A percentile compares a stretch with the other conserved stretches of the same genome.
Conservation (phyloP, 2,113 vertebrate species). For the Halichoeres trimaculatus region DNA sequence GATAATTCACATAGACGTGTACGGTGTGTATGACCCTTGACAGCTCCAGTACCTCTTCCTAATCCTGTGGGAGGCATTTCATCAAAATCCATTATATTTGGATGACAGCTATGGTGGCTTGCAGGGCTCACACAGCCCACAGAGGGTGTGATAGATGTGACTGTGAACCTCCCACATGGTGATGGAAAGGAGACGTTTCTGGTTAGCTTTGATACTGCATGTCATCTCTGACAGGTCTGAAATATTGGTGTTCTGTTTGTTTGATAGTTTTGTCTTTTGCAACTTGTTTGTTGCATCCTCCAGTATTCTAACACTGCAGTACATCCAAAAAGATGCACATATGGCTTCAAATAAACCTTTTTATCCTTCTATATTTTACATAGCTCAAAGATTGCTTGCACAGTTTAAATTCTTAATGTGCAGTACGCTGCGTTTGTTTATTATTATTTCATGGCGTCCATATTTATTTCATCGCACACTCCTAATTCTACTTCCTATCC, state of each 20-base stretch:
- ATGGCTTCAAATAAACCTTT: too few relatives aligned
- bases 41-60: constrained; percentile 37
- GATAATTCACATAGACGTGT: constrained; percentile 46
- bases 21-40: constrained; percentile 41
- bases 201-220: constrained; percentile 25
- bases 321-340: too few relatives aligned
- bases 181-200: constrained; percentile 41
- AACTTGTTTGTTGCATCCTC: neutral
- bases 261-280: neutral
- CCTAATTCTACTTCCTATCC: too few relatives aligned
- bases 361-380: too few relatives aligned
- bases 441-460: too few relatives aligned
- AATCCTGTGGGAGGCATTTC: constrained; percentile 62
- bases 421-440: too few relatives aligned
- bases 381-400: too few relatives aligned
- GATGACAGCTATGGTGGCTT: constrained; percentile 55
- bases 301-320: neutral
- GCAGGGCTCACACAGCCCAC: constrained; percentile 47
- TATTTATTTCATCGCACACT: too few relatives aligned
- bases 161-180: constrained; percentile 43
- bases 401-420: too few relatives aligned
- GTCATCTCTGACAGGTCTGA: constrained; percentile 41
- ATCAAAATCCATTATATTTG: constrained; percentile 68
- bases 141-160: constrained; percentile 57
- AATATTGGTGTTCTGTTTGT: neutral